Evolutionary conservation across 1,140 invertebrate genomes (phyloP).

Genomic region (Euura lappo): DNA sequence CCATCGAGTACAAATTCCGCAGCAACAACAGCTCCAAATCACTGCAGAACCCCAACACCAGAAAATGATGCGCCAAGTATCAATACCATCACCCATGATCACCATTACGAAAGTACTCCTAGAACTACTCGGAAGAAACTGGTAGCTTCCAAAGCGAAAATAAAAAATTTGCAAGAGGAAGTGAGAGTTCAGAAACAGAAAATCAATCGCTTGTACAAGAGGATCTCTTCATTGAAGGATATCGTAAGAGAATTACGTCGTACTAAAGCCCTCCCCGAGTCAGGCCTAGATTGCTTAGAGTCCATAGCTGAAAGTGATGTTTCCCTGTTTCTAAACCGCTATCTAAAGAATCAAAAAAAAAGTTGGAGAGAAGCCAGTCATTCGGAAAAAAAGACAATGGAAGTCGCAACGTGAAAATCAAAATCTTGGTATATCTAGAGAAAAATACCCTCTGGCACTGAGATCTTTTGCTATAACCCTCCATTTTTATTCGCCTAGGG

Average conservation of each 20-base stretch:
- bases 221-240: not conserved
- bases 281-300: not conserved
- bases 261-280: not conserved
- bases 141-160: not conserved
- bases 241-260: constrained; percentile 1
- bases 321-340: not conserved
- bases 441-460: constrained; percentile 16
- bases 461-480: constrained; percentile 38
- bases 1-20: not conserved
- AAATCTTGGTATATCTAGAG: constrained; percentile 3
- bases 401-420: not conserved
- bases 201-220: not conserved
- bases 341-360: constrained; percentile 1
- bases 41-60: constrained; percentile 2
- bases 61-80: not conserved
- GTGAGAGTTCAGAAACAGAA: not conserved
- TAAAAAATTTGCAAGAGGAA: not conserved
- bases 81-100: not conserved
- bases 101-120: not conserved
- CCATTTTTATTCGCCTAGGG: constrained; percentile 31
- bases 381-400: not conserved
- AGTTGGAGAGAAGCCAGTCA: not conserved
- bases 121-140: not conserved
- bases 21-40: not conserved
- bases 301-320: not conserved